A percentile compares a stretch with the other conserved stretches of the same genome.
Conservation (phyloP, 1,140 invertebrate genomes). For the Drosophila nasuta region DNA sequence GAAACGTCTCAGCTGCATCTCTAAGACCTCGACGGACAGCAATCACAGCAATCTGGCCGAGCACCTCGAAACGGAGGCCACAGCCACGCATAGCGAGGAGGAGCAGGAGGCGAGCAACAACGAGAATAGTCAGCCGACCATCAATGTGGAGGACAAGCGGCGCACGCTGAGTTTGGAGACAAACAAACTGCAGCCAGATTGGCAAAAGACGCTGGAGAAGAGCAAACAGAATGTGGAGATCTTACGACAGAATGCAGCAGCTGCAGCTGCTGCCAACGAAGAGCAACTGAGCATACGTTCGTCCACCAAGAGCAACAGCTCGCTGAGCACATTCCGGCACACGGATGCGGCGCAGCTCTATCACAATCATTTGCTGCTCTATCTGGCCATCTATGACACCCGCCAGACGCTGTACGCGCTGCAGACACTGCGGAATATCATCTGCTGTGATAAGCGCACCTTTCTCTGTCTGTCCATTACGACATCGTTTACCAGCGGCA, state of each 20-base stretch:
- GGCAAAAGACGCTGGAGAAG: constrained; percentile 79
- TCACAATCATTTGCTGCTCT: constrained; percentile 93
- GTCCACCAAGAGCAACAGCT: constrained; percentile 70
- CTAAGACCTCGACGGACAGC: constrained; percentile 81
- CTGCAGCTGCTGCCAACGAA: constrained; percentile 56
- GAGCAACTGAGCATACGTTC: constrained; percentile 68
- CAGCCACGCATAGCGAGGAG: constrained; percentile 44
- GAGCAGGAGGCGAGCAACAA: constrained; percentile 18
- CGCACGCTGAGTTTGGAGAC: constrained; percentile 78
- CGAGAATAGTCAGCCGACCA: constrained; percentile 46
- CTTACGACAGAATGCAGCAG: constrained; percentile 71
- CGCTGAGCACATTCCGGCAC: constrained; percentile 31
- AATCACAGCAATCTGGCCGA: constrained; percentile 69
- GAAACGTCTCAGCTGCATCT: constrained; percentile 81
- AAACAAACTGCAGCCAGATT: constrained; percentile 67
- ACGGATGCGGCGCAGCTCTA: constrained; percentile 88
- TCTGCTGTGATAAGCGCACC: constrained; percentile 90
- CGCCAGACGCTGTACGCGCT: constrained; percentile 92
- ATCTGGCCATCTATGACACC: constrained; percentile 93
- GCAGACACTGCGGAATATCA: constrained; percentile 90
- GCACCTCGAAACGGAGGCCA: constrained; percentile 26
- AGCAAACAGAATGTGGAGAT: constrained; percentile 84
- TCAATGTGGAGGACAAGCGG: constrained; percentile 84
- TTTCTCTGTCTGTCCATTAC: constrained; percentile 91
- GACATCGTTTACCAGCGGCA: constrained; percentile 87